Base-by-base conservation (phyloP, 2,888 invertebrate genomes). In the Epistrophella euchroma region DNA sequence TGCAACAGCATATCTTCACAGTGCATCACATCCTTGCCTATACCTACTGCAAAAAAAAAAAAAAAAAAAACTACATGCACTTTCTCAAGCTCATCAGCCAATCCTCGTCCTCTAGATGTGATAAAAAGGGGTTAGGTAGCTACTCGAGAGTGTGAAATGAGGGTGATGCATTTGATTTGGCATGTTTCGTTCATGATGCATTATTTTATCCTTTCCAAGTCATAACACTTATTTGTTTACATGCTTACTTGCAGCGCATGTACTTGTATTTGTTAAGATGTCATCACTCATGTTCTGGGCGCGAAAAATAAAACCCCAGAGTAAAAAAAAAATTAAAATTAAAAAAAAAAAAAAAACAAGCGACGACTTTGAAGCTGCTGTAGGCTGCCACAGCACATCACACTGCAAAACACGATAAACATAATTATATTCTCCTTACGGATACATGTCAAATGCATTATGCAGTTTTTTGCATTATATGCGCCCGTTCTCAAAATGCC, bases 381-480 rank as follows among this genome's bases (percentile, higher is more conserved):
- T 47, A 50, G 68, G 58, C 70, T 40, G 25, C 19, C n/a, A 56
- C 55, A 58, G 4, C 32, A 55, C 32, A 35, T 7, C 35, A 15
- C 40, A 60, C 60, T 58, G 71, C 68, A 32, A 78, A 80, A 74
- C 72, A 79, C 75, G 72, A 87, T 83, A 83, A 87, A 74, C 72
- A 85, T 81, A 81, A 85, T 81, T 76, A 81, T 70, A 77, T 77
- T 70, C 80, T 66, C 66, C 79, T 81, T 70, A 55, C 73, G 73
- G 80, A 85, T 81, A 85, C 80, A 86, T 86, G 86, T 77, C 86
- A 86, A 82, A 86, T 78, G 82, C 86, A 86, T 86, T 86, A 77
- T 82, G 86, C 86, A 86, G 77, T 82, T 86, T 81, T 81, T 82
- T 86, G 77, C 82, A 86, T 82, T 68, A 47, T 68, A 17, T 82